Evolutionary conservation across 2,113 vertebrate genomes (phyloP).

Genomic region (Laticauda colubrina): DNA sequence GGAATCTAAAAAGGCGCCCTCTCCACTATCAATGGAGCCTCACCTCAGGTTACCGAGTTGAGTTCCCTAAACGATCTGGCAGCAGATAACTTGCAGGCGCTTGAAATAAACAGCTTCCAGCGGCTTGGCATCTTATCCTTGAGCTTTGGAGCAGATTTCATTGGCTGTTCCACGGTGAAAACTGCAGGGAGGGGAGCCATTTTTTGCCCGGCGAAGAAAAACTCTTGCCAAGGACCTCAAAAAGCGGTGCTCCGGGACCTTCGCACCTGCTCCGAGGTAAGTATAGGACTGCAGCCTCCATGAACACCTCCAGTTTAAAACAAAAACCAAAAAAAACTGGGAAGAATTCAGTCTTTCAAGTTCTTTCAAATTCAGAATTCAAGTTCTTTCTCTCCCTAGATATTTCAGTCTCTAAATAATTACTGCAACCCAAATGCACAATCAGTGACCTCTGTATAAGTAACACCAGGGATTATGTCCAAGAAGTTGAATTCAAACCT

Average conservation of each 20-base stretch:
- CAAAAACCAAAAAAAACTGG: background rate
- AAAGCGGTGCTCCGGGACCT: background rate
- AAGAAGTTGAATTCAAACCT: background rate
- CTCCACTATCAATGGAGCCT: constrained; percentile 51
- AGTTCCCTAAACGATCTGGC: constrained; percentile 56
- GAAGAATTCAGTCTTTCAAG: background rate
- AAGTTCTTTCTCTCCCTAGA: background rate
- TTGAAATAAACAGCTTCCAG: constrained; percentile 52
- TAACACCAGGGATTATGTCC: too few species aligned
- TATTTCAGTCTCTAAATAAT: background rate
- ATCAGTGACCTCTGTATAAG: background rate
- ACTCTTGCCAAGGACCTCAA: background rate
- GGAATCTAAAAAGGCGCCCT: constrained; percentile 42
- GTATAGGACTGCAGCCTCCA: background rate
- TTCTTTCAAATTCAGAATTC: too few species aligned
- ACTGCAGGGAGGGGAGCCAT: constrained; percentile 24
- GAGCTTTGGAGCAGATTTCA: constrained; percentile 42
- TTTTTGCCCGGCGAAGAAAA: background rate
- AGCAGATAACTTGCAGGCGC: constrained; percentile 58
- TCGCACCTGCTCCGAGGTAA: background rate
- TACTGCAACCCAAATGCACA: background rate
- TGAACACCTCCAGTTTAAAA: background rate
- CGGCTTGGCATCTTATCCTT: constrained; percentile 32
- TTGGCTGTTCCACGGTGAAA: constrained; percentile 43
- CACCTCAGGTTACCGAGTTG: constrained; percentile 42